Percentiles rank a stretch among this genome's conserved stretches.
Evolutionary conservation across 2,888 invertebrate genomes (phyloP).

Genomic region (Diadegma fenestrale): DNA sequence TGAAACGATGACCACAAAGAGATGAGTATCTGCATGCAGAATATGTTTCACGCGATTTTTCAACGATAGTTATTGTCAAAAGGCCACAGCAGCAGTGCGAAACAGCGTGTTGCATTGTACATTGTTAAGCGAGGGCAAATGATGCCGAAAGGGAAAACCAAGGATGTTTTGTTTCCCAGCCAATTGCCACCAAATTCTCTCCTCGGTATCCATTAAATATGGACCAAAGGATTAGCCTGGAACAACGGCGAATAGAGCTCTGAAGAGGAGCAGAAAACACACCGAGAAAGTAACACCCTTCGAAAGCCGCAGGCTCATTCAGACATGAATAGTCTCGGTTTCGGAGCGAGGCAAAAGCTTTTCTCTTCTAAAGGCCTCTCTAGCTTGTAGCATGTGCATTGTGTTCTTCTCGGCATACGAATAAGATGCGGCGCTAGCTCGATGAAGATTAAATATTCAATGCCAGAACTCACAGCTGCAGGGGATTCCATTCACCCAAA

Average conservation of each 20-base stretch:
- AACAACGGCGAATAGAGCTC: neutral
- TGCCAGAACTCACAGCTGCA: constrained; percentile 76
- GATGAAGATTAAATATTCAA: constrained; percentile 80
- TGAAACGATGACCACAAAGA: constrained; percentile 17
- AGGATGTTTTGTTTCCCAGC: constrained; percentile 47
- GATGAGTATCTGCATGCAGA: constrained; percentile 3
- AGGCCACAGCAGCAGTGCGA: constrained; percentile 21
- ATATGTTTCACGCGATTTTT: constrained; percentile 63
- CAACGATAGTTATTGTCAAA: constrained; percentile 12
- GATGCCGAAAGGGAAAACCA: constrained; percentile 13
- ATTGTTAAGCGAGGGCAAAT: constrained; percentile 8
- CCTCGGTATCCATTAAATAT: constrained; percentile 77
- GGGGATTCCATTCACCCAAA: constrained; percentile 54
- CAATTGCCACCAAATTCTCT: constrained; percentile 43
- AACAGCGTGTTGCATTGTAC: constrained; percentile 30
- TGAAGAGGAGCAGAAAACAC: neutral
- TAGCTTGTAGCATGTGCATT: constrained; percentile 65
- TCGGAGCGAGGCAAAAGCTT: constrained; percentile 19
- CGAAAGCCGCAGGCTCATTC: constrained; percentile 56
- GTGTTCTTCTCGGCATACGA: constrained; percentile 66
- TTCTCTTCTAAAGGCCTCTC: constrained; percentile 38
- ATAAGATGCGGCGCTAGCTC: constrained; percentile 67
- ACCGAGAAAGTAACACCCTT: constrained; percentile 51
- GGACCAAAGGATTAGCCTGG: constrained; percentile 70
- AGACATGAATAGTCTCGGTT: constrained; percentile 48